Evolutionary conservation across 2,888 invertebrate genomes (phyloP), one percentile per base, ranked within the genome.

Genomic region (Scotopteryx bipunctaria): DNA sequence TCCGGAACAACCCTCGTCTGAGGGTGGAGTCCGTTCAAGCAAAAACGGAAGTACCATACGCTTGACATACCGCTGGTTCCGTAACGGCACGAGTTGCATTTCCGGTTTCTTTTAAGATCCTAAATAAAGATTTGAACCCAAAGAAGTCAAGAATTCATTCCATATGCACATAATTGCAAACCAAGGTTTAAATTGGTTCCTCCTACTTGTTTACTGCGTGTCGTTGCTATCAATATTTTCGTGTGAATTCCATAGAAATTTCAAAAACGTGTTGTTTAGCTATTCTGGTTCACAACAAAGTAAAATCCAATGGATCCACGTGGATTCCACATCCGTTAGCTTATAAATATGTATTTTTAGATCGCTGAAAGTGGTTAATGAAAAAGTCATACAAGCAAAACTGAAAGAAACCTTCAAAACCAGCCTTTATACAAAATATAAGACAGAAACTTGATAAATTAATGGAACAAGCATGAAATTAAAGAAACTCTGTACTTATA

Each of bases 21-120:
- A 73, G 87, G 87, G 86, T 84, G 79, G 71, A 76, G 79, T 73
- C 73, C 79, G 75, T 74, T 82, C 69, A 69, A 65, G 75, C 78
- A 69, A 86, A 86, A 87, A 81, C 89, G 90, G 90, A 90, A 89
- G 87, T 87, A 83, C 75, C 84, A 84, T 83, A 74, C 88, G 84
- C 78, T 77, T 76, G 81, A 83, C 79, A 82, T 81, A 78, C 78
- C 76, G 74, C n/a, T 71, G 64, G 66, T 72, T 73, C 73, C 76
- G 73, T 83, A 86, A 86, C 79, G 76, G 86, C 86, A 86, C 87
- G 89, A 81, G 81, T 78, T 80, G 66, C 68, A 73, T 73, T 87
- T 90, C 88, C 89, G 87, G 74, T 73, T 80, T 76, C 63, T 73
- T 58, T 54, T 45, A 36, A 32, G 38, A 19, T 38, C 42, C 36